Conservation (phyloP, 1,140 invertebrate species). For the Muscidifurax raptorellus region DNA sequence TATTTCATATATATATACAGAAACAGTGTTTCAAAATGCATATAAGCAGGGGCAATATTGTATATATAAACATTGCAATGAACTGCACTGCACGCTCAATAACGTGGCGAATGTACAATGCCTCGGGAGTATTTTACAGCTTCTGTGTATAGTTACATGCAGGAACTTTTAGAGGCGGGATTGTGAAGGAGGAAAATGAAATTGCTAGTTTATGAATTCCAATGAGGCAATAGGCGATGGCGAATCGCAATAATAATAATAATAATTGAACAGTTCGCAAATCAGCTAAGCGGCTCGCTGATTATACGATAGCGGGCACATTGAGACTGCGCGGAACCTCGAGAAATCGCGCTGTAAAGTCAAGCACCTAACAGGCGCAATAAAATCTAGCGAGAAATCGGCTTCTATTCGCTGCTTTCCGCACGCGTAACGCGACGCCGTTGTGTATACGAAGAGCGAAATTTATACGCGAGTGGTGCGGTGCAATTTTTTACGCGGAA, state of each 20-base stretch:
- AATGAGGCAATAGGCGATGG: slow-evolving; percentile 23
- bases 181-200: slow-evolving; percentile 18
- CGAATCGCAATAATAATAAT: slow-evolving; percentile 30
- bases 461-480: background rate
- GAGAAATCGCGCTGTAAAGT: slow-evolving; percentile 38
- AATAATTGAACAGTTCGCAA: slow-evolving; percentile 43
- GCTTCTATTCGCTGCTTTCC: slow-evolving; percentile 4
- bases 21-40: background rate
- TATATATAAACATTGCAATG: background rate
- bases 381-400: slow-evolving; percentile 30
- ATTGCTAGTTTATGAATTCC: slow-evolving; percentile 18
- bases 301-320: slow-evolving; percentile 3
- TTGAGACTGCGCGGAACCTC: slow-evolving; percentile 7
- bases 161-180: slow-evolving; percentile 4
- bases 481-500: background rate
- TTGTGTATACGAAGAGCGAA: background rate
- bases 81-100: slow-evolving; percentile 3
- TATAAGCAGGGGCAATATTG: too few species aligned
- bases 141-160: background rate
- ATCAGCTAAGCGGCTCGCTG: slow-evolving; percentile 6
- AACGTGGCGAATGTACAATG: slow-evolving; percentile 23
- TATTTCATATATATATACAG: background rate
- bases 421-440: background rate
- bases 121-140: background rate
- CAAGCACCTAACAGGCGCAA: background rate